A percentile compares a stretch with the other conserved stretches of the same genome.
These are phyloP conservation scores for Eupeodes latifasciatus DNA, from an alignment of 2,888 invertebrate genomes.

Conservation along the genomic window DNA sequence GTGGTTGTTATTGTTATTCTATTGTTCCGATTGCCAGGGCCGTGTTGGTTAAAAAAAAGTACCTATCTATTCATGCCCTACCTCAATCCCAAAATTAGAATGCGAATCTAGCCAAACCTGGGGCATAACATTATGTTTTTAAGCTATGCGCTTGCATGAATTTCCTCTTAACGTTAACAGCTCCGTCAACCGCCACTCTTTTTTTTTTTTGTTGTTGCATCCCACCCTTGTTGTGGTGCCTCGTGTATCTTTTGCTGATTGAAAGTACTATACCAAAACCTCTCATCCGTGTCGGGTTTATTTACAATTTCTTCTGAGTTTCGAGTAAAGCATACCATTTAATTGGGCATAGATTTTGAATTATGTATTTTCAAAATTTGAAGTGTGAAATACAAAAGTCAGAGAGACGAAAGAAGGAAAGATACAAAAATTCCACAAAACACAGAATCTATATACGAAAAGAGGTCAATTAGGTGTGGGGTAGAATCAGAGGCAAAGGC, in stretches of 20 bases:
- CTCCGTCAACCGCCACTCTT: not conserved
- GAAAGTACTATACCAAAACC: not conserved
- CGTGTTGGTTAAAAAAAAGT: conserved; percentile 21
- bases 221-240: not conserved
- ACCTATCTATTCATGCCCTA: conserved; percentile 57
- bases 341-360: conserved; percentile 65
- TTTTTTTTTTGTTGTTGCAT: not conserved
- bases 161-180: conserved; percentile 27
- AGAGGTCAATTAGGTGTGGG: conserved; percentile 63
- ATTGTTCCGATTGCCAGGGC: conserved; percentile 33
- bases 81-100: conserved; percentile 73
- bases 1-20: conserved; percentile 3
- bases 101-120: conserved; percentile 16
- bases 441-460: not conserved
- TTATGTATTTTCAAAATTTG: conserved; percentile 43
- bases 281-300: conserved; percentile 31
- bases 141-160: conserved; percentile 51
- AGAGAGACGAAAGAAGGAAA: not conserved
- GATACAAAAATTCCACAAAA: conserved; percentile 10
- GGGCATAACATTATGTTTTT: conserved; percentile 21
- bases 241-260: not conserved
- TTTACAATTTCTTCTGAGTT: conserved; percentile 61
- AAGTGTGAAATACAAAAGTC: conserved; percentile 29
- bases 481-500: not conserved
- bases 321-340: conserved; percentile 52